Conservation (phyloP, 2,113 vertebrate species). For the Cyanoramphus novaezelandiae region DNA sequence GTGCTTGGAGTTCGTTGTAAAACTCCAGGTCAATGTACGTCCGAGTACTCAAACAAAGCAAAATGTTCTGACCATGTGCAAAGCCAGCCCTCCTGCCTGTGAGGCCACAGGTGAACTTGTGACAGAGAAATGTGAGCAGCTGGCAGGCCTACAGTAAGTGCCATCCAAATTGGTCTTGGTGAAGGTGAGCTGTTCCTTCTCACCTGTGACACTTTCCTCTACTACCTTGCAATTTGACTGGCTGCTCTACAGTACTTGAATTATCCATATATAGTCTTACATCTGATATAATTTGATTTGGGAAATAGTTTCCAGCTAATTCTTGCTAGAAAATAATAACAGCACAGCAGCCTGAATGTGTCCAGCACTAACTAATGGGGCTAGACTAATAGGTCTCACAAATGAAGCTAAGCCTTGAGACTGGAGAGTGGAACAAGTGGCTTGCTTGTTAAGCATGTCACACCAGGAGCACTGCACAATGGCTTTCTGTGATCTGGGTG, state of each 20-base stretch:
- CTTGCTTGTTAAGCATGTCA: not conserved
- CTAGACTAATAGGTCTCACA: not conserved
- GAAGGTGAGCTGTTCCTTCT: conserved; percentile 18
- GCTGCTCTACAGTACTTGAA: not conserved
- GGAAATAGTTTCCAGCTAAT: not conserved
- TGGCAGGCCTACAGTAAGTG: conserved; percentile 30
- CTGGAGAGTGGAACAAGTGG: not conserved
- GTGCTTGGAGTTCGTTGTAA: conserved; percentile 75
- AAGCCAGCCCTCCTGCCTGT: conserved; percentile 16
- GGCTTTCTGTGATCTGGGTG: not conserved
- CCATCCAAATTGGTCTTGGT: not conserved
- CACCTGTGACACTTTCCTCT: not conserved
- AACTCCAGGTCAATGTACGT: conserved; percentile 60
- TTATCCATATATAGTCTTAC: not conserved
- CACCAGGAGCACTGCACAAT: not conserved
- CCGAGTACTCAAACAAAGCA: conserved; percentile 73
- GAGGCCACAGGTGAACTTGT: conserved; percentile 31
- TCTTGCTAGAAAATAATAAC: not conserved
- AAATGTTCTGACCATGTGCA: conserved; percentile 62
- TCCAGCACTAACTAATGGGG: not conserved
- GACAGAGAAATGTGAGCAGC: not conserved
- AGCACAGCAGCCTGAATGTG: not conserved
- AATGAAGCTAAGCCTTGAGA: not conserved
- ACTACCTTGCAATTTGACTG: not conserved
- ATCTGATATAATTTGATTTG: not conserved